These are phyloP conservation scores for Pseudonaja textilis DNA, from an alignment of 2,113 vertebrate species.

Conservation along the genomic window DNA sequence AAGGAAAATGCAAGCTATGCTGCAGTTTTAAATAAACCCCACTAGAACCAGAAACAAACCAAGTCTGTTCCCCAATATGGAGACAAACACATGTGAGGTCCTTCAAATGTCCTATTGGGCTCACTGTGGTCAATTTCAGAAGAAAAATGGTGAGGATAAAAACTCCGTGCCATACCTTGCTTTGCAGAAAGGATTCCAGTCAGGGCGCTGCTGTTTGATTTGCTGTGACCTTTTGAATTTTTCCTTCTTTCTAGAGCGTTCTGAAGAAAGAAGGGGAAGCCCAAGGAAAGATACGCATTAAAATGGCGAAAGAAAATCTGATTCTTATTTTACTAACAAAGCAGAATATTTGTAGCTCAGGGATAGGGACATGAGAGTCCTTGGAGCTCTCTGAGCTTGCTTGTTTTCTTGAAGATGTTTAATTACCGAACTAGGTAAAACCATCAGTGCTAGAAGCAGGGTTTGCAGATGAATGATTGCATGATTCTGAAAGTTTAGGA, in stretches of 20 bases:
- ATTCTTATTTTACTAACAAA: neutral
- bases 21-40: neutral
- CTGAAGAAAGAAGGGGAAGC: slow-evolving; percentile 65
- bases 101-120: neutral
- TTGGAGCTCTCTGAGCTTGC: neutral
- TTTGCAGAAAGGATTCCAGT: slow-evolving; percentile 94
- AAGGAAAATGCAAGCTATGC: neutral
- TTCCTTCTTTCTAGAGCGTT: slow-evolving; percentile 90
- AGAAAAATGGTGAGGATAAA: slow-evolving; percentile 3
- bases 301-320: neutral
- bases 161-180: slow-evolving; percentile 81
- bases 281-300: slow-evolving; percentile 31
- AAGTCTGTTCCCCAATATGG: neutral
- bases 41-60: neutral
- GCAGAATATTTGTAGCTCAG: neutral
- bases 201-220: slow-evolving; percentile 85
- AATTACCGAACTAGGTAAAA: neutral
- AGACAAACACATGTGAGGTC: neutral
- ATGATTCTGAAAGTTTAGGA: neutral
- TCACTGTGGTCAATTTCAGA: slow-evolving; percentile 16
- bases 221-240: slow-evolving; percentile 78
- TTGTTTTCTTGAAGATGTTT: neutral
- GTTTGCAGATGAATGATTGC: too few species aligned
- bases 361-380: neutral
- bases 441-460: neutral